A percentile compares a stretch with the other conserved stretches of the same genome.
phyloP scores from a whole-genome alignment of 2,113 vertebrate species.

The Hemicordylus capensis region DNA sequence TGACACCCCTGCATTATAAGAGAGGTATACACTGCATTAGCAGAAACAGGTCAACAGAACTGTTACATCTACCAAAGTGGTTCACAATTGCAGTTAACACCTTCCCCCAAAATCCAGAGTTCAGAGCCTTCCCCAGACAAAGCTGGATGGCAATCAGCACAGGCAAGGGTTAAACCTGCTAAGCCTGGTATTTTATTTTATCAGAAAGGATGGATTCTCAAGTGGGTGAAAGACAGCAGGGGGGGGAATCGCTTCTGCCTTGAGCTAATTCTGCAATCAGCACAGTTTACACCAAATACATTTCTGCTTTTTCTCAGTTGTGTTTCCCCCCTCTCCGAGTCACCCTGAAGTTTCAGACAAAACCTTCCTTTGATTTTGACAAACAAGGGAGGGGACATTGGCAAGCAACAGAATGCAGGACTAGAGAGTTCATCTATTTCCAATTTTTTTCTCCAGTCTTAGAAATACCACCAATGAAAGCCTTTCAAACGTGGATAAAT shows the following conservation, averaged over 20 bases:
- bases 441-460: neutral
- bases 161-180: constrained; percentile 51
- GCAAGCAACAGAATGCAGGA: neutral
- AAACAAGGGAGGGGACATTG: neutral
- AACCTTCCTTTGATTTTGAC: constrained; percentile 26
- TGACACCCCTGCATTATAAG: neutral
- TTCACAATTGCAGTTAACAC: neutral
- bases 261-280: constrained; percentile 68
- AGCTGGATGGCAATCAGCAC: neutral
- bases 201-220: constrained; percentile 49
- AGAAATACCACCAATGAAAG: neutral
- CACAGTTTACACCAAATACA: constrained; percentile 61
- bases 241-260: constrained; percentile 63
- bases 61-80: neutral
- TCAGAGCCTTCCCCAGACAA: neutral
- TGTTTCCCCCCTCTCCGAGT: constrained; percentile 56
- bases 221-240: constrained; percentile 57
- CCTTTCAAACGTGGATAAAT: neutral
- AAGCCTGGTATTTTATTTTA: constrained; percentile 24
- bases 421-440: constrained; percentile 28
- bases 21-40: neutral
- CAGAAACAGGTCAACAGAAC: neutral
- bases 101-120: neutral
- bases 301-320: constrained; percentile 71
- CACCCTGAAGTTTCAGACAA: constrained; percentile 35